Evolutionary conservation across 2,113 vertebrate genomes (phyloP), one percentile per base, ranked within the genome.

Genomic region (Tragelaphus imberbis): DNA sequence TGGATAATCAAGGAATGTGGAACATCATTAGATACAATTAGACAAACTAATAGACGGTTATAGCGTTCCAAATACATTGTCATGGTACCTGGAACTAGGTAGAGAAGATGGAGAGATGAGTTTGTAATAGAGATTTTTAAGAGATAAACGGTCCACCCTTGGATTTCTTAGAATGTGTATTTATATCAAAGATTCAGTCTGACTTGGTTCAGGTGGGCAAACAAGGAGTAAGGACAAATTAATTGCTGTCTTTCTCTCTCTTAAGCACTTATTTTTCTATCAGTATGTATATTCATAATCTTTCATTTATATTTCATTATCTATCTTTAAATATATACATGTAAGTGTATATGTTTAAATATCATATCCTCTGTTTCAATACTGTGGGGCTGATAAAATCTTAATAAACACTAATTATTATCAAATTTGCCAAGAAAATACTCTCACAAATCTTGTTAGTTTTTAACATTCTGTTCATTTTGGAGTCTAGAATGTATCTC

Each of bases 381-480:
- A 80, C 84, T 59, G n/a, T 91, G 55, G 89, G 63, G 93, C 82
- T 94, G 96, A 96, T 96, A 85, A 94, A 97, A 97, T 93, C 90
- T 97, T 97, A 96, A 75, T 97, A 96, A 95, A 63, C 55, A 90
- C 86, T 97, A 97, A 97, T 98, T 98, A 71, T 95, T 98, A 75
- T 98, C 97, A 98, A 97, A 55, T 98, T 98, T 90, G 97, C 93
- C 94, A 98, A 98, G 86, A 96, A 97, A 96, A 98, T 97, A 82
- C 91, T 97, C 82, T 96, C 58, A 65, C 19, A 94, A 7, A 77
- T 97, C 84, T 97, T 97, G 94, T 90, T 25, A 97, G n/a, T 96
- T 98, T 98, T 96, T 96, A 98, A 92, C 97, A 98, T 98, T 99
- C 97, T 98, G 95, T 98, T 98, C 97, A 49, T 95, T 88, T 96